A percentile compares a stretch with the other conserved stretches of the same genome.
These are phyloP conservation scores for Homalodisca vitripennis DNA, from an alignment of 1,140 invertebrate genomes.

Conservation along the genomic window DNA sequence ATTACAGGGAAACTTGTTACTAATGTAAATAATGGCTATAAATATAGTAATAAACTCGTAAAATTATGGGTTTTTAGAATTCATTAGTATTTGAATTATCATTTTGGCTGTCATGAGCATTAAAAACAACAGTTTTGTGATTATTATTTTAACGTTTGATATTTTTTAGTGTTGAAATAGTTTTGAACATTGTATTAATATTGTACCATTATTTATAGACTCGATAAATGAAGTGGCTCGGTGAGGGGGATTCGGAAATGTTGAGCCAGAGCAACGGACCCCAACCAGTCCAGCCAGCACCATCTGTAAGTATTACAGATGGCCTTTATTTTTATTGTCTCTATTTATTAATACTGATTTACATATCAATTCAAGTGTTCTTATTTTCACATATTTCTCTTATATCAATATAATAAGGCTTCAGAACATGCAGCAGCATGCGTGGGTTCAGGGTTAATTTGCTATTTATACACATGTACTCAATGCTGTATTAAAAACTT, in stretches of 20 bases:
- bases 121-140: background rate
- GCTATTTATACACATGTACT: no score
- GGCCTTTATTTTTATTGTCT: no score
- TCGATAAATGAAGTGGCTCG: constrained; percentile 41
- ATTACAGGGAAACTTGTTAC: no score
- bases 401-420: no score
- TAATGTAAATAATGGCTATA: no score
- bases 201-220: background rate
- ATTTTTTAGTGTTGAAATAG: background rate
- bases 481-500: no score
- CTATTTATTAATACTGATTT: no score
- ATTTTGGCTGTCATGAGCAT: background rate
- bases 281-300: constrained; percentile 31
- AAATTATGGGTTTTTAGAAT: background rate
- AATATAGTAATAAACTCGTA: background rate
- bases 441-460: no score
- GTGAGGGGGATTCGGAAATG: constrained; percentile 39
- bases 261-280: constrained; percentile 37
- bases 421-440: no score
- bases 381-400: no score
- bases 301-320: constrained; percentile 34
- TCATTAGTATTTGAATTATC: background rate
- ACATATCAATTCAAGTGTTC: no score
- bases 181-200: background rate
- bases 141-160: background rate